These are phyloP conservation scores for Ciconia nigra DNA, from an alignment of 2,797 vertebrate species.

Conservation along the genomic window DNA sequence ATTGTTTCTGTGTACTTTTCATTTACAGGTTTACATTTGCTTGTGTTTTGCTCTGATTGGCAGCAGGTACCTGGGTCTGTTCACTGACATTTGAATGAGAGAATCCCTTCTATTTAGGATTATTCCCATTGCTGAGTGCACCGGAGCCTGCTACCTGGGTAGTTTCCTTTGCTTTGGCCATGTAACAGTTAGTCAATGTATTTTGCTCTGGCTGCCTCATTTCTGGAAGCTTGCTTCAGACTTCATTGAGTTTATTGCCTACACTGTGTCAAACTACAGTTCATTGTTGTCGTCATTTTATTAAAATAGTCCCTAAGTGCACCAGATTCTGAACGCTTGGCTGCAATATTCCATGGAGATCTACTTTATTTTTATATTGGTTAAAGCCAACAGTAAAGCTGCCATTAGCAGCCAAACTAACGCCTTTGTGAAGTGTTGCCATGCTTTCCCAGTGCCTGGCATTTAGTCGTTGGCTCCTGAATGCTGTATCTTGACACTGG, in stretches of 20 bases:
- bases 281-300: slow-evolving; percentile 36
- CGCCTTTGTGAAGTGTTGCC: background rate
- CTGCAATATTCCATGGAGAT: background rate
- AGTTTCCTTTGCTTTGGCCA: background rate
- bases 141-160: background rate
- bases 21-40: background rate
- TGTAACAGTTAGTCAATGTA: background rate
- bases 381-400: slow-evolving; percentile 11
- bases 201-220: slow-evolving; percentile 7
- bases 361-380: slow-evolving; percentile 31
- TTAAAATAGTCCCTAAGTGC: slow-evolving; percentile 35
- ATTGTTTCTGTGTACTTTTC: background rate
- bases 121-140: background rate
- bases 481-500: background rate
- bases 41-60: background rate
- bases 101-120: background rate
- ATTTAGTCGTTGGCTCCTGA: background rate
- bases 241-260: slow-evolving; percentile 49
- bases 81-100: background rate
- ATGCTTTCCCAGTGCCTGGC: background rate
- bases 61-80: background rate
- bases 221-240: slow-evolving; percentile 51
- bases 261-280: slow-evolving; percentile 19
- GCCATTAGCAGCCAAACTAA: background rate
- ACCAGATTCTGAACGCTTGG: slow-evolving; percentile 12